Evolutionary conservation across 2,797 vertebrate genomes (phyloP), one percentile per base, ranked within the genome.

Genomic region (Saguinus oedipus): DNA sequence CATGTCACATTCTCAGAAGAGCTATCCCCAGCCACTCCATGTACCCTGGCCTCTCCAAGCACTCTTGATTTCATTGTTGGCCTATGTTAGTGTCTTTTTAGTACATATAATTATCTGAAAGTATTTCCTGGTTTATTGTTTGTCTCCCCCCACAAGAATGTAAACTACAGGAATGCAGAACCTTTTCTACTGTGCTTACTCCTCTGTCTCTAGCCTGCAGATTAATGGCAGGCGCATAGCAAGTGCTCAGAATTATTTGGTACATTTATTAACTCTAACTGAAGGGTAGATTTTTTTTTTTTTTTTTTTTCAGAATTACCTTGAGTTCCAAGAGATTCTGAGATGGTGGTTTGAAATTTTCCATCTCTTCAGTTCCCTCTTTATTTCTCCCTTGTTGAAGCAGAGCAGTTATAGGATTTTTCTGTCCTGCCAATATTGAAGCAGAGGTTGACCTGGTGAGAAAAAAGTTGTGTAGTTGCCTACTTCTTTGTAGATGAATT

Each of bases 141-240:
- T 79, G 24, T 92, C n/a, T 93, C 75, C 36, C 3, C n/a, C 30
- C 26, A 27, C 20, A 78, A 94, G 50, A 93, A 76, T 57, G 39
- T 70, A 85, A 90, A 70, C 33, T 14, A 14, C 8, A 78, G 22
- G 74, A 82, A 24, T 91, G 30, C 36, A 82, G 19, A 30, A 61
- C 53, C 44, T 64, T 92, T 92, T 89, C 72, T 78, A 5, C 90
- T 95, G 83, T 75, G 68, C 61, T 90, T 44, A 72, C 72, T 70
- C 53, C 36, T 78, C 81, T 55, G 7, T 75, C 57, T 95, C 50
- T 68, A 95, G 70, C 22, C 53, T 90, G 61, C 88, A 95, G 82
- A 82, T 80, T 76, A 87, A 75, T 68, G 24, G 36, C 33, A 87
- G 42, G 19, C 7, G 2, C 22, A 61, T 1, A 61, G 78, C 72